Percentiles rank a stretch among this genome's conserved stretches.
Conservation (phyloP, 2,113 vertebrate species). For the Otus sunia region DNA sequence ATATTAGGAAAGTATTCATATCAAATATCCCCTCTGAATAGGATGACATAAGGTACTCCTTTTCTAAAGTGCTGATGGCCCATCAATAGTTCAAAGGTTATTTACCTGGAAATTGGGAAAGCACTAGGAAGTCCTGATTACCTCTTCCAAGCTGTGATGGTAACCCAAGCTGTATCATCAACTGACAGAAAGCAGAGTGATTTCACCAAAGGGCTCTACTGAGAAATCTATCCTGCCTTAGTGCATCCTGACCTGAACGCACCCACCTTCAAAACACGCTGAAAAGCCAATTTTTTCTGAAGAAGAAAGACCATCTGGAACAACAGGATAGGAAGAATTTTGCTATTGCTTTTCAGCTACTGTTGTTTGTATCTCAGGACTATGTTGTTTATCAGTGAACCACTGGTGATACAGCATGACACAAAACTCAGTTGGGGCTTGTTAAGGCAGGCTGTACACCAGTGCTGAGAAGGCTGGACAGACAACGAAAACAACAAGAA, state of each 20-base stretch:
- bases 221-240: background rate
- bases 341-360: background rate
- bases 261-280: background rate
- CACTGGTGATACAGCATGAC: background rate
- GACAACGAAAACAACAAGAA: background rate
- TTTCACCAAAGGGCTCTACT: background rate
- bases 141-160: background rate
- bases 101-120: background rate
- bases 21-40: background rate
- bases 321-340: background rate
- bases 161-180: background rate
- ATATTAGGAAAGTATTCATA: background rate
- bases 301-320: background rate
- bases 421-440: background rate
- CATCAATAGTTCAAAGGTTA: background rate
- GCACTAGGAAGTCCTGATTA: background rate
- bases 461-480: background rate
- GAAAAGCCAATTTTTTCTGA: background rate
- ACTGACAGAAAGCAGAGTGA: background rate
- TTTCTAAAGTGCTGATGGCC: background rate
- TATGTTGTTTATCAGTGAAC: background rate
- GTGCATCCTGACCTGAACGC: background rate
- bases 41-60: background rate
- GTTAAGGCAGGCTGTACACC: background rate
- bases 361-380: background rate